A percentile compares a stretch with the other conserved stretches of the same genome.
These are phyloP conservation scores for Ochotona princeps DNA, from an alignment of 2,113 vertebrate species.

Conservation along the genomic window DNA sequence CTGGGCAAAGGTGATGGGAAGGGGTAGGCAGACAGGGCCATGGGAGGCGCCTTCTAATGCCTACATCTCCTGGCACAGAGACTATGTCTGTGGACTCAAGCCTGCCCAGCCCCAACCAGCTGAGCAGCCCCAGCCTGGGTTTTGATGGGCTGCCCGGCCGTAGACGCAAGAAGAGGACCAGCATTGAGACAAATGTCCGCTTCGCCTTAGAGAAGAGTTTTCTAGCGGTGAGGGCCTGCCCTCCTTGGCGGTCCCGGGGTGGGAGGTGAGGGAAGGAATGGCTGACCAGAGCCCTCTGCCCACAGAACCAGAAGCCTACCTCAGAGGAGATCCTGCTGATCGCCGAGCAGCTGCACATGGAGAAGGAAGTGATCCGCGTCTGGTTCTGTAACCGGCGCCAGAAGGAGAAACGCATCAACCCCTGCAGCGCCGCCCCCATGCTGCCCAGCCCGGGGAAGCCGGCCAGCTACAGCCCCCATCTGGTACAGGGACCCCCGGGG, in stretches of 20 bases:
- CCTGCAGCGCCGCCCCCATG: constrained; percentile 91
- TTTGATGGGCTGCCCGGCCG: constrained; percentile 93
- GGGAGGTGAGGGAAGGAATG: fast-evolving
- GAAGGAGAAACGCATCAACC: constrained; percentile 96
- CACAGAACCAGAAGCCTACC: constrained; percentile 97
- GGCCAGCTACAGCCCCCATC: constrained; percentile 89
- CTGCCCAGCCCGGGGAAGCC: constrained; percentile 92
- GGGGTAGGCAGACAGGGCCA: background rate
- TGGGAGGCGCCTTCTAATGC: background rate
- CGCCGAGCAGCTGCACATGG: constrained; percentile 94
- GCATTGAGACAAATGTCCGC: constrained; percentile 96
- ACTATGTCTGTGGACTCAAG: constrained; percentile 96
- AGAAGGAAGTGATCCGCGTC: constrained; percentile 96
- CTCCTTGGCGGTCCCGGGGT: background rate
- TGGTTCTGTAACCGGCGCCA: constrained; percentile 97
- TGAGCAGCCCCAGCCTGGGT: constrained; percentile 91
- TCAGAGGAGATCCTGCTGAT: constrained; percentile 95
- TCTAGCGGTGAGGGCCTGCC: constrained; percentile 88
- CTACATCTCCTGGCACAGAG: constrained; percentile 83
- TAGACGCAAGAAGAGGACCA: constrained; percentile 96
- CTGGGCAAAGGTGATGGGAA: background rate
- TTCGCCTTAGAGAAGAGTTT: constrained; percentile 95
- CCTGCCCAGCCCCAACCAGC: constrained; percentile 93
- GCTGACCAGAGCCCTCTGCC: background rate
- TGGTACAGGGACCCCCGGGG: constrained; percentile 74